A percentile compares a stretch with the other conserved stretches of the same genome.
Evolutionary conservation across 92 coral and sea anemone species (phyloP).

Genomic region (Epizoanthus rinbou): DNA sequence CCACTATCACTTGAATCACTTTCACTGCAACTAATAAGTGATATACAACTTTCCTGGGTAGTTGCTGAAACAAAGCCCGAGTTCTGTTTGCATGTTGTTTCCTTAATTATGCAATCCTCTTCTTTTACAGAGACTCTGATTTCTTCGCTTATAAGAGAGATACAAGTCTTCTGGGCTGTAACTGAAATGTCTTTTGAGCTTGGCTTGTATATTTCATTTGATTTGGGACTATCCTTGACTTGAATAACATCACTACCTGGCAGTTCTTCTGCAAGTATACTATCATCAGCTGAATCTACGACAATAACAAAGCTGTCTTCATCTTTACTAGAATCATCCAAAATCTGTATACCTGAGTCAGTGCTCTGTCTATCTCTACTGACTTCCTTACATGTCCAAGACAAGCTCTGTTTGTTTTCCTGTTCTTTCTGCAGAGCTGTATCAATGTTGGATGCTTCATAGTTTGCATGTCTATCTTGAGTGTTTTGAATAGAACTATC

Average conservation of each 20-base stretch:
- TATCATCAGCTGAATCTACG: background rate
- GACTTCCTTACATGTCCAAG: background rate
- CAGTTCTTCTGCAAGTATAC: background rate
- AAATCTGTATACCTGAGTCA: background rate
- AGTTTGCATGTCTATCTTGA: background rate
- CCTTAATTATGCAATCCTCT: background rate
- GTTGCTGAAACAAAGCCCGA: background rate
- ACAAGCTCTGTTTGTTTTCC: too few species aligned
- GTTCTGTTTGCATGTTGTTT: background rate
- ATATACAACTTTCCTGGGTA: background rate
- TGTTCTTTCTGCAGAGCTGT: background rate
- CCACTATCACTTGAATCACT: background rate
- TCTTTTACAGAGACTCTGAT: slow-evolving; percentile 4
- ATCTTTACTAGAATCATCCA: slow-evolving; percentile 5
- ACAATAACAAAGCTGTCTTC: background rate
- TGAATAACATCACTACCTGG: background rate
- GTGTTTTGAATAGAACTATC: too few species aligned
- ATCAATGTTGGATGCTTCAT: background rate
- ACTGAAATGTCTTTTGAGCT: background rate
- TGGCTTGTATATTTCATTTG: background rate
- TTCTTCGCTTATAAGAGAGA: slow-evolving; percentile 9
- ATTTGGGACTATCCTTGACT: background rate
- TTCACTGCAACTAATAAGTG: background rate
- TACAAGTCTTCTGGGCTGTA: background rate
- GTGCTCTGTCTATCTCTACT: background rate